Evolutionary conservation across 2,888 invertebrate genomes (phyloP).

Genomic region (Archips crataeganus): DNA sequence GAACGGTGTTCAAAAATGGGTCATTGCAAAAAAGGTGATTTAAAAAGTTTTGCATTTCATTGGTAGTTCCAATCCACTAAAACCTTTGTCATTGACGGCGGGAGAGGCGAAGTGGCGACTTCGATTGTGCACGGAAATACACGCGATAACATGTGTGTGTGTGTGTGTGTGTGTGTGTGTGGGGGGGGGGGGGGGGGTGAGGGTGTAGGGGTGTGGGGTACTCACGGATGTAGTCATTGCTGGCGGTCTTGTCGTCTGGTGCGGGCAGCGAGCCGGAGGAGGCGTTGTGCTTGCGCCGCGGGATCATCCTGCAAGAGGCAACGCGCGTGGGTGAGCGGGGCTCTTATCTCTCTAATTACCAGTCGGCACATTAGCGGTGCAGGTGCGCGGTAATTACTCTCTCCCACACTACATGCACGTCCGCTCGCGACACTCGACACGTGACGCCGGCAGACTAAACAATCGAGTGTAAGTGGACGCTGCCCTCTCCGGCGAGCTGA

Average conservation of each 20-base stretch:
- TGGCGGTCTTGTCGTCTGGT: slow-evolving; percentile 80
- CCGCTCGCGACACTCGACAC: neutral
- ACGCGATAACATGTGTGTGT: no score
- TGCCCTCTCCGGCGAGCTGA: neutral
- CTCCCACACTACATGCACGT: neutral
- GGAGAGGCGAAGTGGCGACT: no score
- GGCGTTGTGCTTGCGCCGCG: slow-evolving; percentile 79
- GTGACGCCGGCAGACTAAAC: slow-evolving; percentile 18
- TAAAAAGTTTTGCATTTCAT: no score
- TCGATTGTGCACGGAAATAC: no score
- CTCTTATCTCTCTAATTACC: slow-evolving; percentile 28
- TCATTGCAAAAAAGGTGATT: no score
- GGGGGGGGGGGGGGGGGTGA: no score
- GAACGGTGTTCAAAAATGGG: no score
- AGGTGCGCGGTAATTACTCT: slow-evolving; percentile 18
- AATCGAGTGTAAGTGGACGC: neutral
- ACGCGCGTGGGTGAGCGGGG: neutral
- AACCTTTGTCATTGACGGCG: no score
- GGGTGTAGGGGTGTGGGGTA: slow-evolving; percentile 39
- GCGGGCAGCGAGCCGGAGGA: slow-evolving; percentile 79
- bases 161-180: no score
- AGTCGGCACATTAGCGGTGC: slow-evolving; percentile 9
- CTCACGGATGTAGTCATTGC: slow-evolving; percentile 82
- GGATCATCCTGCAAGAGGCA: slow-evolving; percentile 71
- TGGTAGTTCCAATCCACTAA: no score